A percentile compares a stretch with the other conserved stretches of the same genome.
Evolutionary conservation across 2,113 vertebrate species (phyloP).

Genomic region (Mesembrinibis cayennensis): DNA sequence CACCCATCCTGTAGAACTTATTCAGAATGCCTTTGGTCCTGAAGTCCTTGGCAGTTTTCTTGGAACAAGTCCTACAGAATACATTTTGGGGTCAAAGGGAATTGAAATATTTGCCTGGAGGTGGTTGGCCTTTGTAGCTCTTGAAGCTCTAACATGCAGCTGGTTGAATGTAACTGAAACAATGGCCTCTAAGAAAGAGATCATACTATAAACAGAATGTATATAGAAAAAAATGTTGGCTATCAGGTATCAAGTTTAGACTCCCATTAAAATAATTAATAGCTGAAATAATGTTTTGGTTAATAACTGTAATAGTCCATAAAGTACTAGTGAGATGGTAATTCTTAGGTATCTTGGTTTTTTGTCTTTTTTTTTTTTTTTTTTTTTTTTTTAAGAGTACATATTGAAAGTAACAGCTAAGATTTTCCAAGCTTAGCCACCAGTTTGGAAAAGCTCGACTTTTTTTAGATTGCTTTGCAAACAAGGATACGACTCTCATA

Average conservation of each 20-base stretch:
- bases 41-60: not conserved
- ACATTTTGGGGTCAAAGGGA: not conserved
- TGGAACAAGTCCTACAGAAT: not conserved
- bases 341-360: not conserved
- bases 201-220: not conserved
- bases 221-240: not conserved
- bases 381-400: not conserved
- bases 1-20: not conserved
- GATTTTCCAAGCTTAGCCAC: not conserved
- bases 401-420: not conserved
- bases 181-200: not conserved
- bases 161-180: not conserved
- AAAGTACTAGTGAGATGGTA: not conserved
- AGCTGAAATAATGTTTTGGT: not conserved
- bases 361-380: no score
- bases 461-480: not conserved
- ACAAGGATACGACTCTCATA: not conserved
- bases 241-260: not conserved
- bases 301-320: not conserved
- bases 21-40: not conserved
- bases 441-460: not conserved
- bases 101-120: not conserved
- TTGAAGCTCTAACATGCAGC: not conserved
- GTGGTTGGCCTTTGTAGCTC: not conserved
- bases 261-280: not conserved